These are phyloP conservation scores for Cremastobaeus sp. DNA, from an alignment of 2,888 invertebrate genomes.

Conservation along the genomic window DNA sequence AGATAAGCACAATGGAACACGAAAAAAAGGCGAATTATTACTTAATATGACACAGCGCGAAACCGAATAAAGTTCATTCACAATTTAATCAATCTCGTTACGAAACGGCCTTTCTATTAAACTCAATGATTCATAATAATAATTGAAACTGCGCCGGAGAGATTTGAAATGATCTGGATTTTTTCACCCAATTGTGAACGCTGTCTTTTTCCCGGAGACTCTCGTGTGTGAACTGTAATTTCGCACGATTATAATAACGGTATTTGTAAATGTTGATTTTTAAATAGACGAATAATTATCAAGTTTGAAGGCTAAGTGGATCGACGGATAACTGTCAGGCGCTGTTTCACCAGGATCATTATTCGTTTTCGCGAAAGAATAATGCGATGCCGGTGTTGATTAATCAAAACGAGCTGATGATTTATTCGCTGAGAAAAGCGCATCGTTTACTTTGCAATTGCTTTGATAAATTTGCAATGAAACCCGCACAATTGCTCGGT, in stretches of 20 bases:
- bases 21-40: conserved; percentile 43
- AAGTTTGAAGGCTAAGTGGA: conserved; percentile 17
- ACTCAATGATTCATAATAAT: conserved; percentile 15
- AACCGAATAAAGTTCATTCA: conserved; percentile 36
- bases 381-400: too few species aligned
- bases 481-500: too few species aligned
- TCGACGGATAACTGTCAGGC: conserved; percentile 28
- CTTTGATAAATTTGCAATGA: conserved; percentile 5
- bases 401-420: conserved; percentile 12
- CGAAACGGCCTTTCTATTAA: conserved; percentile 31
- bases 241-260: conserved; percentile 42
- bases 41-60: conserved; percentile 28
- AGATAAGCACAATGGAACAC: conserved; percentile 34
- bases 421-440: conserved; percentile 33
- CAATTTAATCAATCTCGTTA: conserved; percentile 29
- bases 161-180: too few species aligned
- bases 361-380: conserved; percentile 11
- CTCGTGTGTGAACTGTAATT: conserved; percentile 25
- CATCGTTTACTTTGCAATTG: conserved; percentile 9
- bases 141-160: too few species aligned
- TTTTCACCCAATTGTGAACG: background rate
- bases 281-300: conserved; percentile 37
- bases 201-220: conserved; percentile 3
- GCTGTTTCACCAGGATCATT: conserved; percentile 17
- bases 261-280: conserved; percentile 28